phyloP scores from a whole-genome alignment of 2,113 vertebrate species.

The Nanorana parkeri region DNA sequence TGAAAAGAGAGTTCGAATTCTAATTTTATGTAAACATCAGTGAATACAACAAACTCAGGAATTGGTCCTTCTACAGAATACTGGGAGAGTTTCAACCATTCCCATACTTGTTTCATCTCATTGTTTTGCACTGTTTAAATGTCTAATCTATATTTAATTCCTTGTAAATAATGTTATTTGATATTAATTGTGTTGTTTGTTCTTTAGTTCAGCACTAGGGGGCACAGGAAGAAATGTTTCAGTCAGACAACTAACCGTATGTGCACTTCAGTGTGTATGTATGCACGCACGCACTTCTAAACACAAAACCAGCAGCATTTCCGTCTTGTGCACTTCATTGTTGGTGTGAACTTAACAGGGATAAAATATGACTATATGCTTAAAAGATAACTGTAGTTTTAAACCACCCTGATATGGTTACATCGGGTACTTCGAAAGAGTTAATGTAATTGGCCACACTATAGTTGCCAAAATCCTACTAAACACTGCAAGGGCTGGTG shows the following conservation, averaged over 20 bases:
- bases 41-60: conserved; percentile 72
- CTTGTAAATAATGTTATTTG: conserved; percentile 70
- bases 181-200: conserved; percentile 66
- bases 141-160: conserved; percentile 74
- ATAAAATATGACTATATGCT: background rate
- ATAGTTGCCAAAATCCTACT: too few species aligned
- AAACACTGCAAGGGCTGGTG: too few species aligned
- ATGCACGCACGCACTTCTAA: background rate
- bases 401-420: too few species aligned
- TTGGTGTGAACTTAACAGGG: background rate
- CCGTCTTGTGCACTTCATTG: background rate
- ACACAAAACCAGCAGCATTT: background rate
- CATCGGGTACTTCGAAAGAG: too few species aligned
- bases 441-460: too few species aligned
- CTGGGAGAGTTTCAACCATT: conserved; percentile 72
- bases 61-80: conserved; percentile 62
- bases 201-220: conserved; percentile 63
- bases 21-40: conserved; percentile 46
- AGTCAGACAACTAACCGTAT: background rate
- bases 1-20: conserved; percentile 65
- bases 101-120: conserved; percentile 74
- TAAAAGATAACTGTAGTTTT: too few species aligned
- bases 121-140: conserved; percentile 75
- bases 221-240: background rate
- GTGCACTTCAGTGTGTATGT: background rate